Conservation (phyloP, 1,140 invertebrate species). For the Caenorhabditis inopinata region DNA sequence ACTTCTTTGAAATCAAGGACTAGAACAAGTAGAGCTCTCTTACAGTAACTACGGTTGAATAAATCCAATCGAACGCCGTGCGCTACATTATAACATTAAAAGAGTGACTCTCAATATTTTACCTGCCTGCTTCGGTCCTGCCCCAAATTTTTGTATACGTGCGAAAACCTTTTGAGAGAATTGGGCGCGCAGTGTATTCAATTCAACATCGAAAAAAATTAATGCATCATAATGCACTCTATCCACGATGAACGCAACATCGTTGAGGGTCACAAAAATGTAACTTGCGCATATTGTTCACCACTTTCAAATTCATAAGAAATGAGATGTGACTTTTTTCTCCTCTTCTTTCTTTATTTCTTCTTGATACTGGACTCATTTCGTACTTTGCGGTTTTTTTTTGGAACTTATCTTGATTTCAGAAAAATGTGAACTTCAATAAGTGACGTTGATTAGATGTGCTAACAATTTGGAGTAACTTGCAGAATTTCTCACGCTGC, state of each 20-base stretch:
- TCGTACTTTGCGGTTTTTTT: too few species aligned
- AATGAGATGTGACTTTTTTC: conserved; percentile 20
- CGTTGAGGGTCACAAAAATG: conserved; percentile 25
- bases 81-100: background rate
- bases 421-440: too few species aligned
- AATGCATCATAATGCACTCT: conserved; percentile 33
- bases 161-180: background rate
- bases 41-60: conserved; percentile 18
- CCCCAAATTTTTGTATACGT: conserved; percentile 11
- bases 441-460: too few species aligned
- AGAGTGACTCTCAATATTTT: background rate
- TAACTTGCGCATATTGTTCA: conserved; percentile 13
- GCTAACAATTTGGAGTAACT: too few species aligned
- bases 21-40: background rate
- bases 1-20: too few species aligned
- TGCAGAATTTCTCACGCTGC: too few species aligned
- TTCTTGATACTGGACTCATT: background rate
- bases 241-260: conserved; percentile 28
- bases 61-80: background rate
- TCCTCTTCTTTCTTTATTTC: too few species aligned
- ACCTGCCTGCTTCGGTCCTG: background rate
- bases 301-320: conserved; percentile 23
- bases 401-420: too few species aligned
- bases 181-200: background rate
- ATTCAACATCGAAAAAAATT: conserved; percentile 17